phyloP scores from a whole-genome alignment of 1,140 invertebrate genomes.

The Drosophila nasuta region DNA sequence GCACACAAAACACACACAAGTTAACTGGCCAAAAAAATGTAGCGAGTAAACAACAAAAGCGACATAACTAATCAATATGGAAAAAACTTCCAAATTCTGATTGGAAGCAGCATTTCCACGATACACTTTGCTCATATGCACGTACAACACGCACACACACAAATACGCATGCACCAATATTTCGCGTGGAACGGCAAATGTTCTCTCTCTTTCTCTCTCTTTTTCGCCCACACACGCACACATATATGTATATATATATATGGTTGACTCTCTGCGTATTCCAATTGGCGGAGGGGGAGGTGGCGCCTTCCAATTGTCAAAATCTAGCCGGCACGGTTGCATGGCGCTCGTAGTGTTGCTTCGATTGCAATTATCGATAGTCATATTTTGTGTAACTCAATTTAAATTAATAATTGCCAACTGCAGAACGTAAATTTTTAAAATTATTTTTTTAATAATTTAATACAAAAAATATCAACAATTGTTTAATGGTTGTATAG shows the following conservation, averaged over 20 bases:
- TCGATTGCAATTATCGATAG: background rate
- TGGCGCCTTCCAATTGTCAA: conserved; percentile 47
- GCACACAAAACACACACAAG: conserved; percentile 58
- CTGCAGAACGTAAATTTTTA: too few species aligned
- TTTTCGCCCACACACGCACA: conserved; percentile 1
- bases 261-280: background rate
- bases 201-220: conserved; percentile 20
- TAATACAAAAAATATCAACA: too few species aligned
- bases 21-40: conserved; percentile 80
- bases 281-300: conserved; percentile 5
- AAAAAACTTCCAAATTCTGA: conserved; percentile 78
- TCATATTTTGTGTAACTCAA: too few species aligned
- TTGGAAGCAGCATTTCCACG: conserved; percentile 54
- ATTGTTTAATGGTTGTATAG: too few species aligned
- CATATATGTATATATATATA: too few species aligned
- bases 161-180: conserved; percentile 55
- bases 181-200: conserved; percentile 44
- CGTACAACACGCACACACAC: conserved; percentile 28
- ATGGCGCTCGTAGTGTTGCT: conserved; percentile 12
- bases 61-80: conserved; percentile 85
- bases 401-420: background rate
- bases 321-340: conserved; percentile 49
- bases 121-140: conserved; percentile 34
- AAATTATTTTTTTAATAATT: too few species aligned
- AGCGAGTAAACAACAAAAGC: conserved; percentile 85